Evolutionary conservation across 2,113 vertebrate genomes (phyloP), one percentile per base, ranked within the genome.

Genomic region (Propithecus coquereli): DNA sequence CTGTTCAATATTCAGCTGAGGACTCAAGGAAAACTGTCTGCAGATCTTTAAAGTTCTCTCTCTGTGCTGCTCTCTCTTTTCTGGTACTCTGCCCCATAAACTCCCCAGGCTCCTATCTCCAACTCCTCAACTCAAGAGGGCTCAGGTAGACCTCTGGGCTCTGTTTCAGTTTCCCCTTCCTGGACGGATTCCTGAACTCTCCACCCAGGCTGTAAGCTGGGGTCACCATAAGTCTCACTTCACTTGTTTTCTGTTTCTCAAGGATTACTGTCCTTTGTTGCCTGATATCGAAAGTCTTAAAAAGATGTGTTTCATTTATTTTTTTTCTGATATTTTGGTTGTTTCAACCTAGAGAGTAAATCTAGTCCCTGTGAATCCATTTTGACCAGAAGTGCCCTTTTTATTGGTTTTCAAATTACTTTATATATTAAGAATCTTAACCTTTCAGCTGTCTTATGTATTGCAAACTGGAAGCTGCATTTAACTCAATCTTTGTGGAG

Each of bases 401-500:
- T 63, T 76, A 90, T 80, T 94, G 71, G 90, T 92, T 81, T 96
- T 93, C 88, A 93, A 93, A 79, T 85, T 74, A 45, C 76, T 83
- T 89, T 94, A 74, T 87, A 74, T 91, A 66, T 94, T 79, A 80
- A 95, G 89, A 96, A 70, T 87, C 54, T 87, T 45, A 73, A 92
- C 11, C 34, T 84, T 92, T 90, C n/a, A 59, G 45, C 30, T 89
- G 17, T 90, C 76, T 90, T 79, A 43, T 87, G 59, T 70, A 71
- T 50, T 73, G n/a, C 1, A 52, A 52, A 89, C 23, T 70, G 34
- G 22, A 93, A 74, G 18, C 27, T 76, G 16, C 70, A 34, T 90
- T 97, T 96, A 74, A 70, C 37, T 84, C 66, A 52, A 3, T 94
- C 25, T 93, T 90, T 84, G 34, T 81, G 59, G 68, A 45, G 32